These are phyloP conservation scores for Aphidius colemani DNA, from an alignment of 2,888 invertebrate species.

Conservation along the genomic window DNA sequence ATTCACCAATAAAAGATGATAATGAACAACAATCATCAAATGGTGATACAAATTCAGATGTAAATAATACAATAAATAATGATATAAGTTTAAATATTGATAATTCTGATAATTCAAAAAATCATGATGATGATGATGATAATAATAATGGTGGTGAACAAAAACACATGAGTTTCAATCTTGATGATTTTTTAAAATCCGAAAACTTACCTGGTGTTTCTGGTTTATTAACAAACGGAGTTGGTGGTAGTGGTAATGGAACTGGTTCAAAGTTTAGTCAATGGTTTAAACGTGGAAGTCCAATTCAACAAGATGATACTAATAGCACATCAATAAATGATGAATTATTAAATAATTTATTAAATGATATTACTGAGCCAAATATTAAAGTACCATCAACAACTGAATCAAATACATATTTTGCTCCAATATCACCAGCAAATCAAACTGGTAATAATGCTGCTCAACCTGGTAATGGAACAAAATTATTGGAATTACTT, in stretches of 20 bases:
- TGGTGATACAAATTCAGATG: slow-evolving; percentile 32
- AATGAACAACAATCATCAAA: slow-evolving; percentile 45
- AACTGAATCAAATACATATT: slow-evolving; percentile 67
- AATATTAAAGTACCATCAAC: slow-evolving; percentile 58
- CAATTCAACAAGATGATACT: slow-evolving; percentile 60
- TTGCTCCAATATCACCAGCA: slow-evolving; percentile 74
- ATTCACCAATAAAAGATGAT: slow-evolving; percentile 49
- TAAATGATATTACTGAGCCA: slow-evolving; percentile 65
- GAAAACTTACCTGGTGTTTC: slow-evolving; percentile 78
- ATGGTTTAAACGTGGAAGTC: slow-evolving; percentile 78
- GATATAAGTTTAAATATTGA: slow-evolving; percentile 38
- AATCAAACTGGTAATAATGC: slow-evolving; percentile 58
- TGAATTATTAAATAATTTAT: slow-evolving; percentile 68
- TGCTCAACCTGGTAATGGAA: slow-evolving; percentile 43
- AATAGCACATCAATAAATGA: slow-evolving; percentile 67
- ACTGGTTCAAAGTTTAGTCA: slow-evolving; percentile 75
- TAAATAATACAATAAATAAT: slow-evolving; percentile 33
- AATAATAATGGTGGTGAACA: slow-evolving; percentile 18
- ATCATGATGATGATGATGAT: slow-evolving; percentile 35
- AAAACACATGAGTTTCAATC: slow-evolving; percentile 67
- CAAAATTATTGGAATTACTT: slow-evolving; percentile 70
- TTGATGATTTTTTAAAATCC: slow-evolving; percentile 84
- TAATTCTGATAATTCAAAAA: slow-evolving; percentile 39
- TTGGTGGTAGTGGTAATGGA: slow-evolving; percentile 61
- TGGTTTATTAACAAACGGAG: slow-evolving; percentile 73